Evolutionary conservation across 2,113 vertebrate genomes (phyloP).

Genomic region (Malurus melanocephalus): DNA sequence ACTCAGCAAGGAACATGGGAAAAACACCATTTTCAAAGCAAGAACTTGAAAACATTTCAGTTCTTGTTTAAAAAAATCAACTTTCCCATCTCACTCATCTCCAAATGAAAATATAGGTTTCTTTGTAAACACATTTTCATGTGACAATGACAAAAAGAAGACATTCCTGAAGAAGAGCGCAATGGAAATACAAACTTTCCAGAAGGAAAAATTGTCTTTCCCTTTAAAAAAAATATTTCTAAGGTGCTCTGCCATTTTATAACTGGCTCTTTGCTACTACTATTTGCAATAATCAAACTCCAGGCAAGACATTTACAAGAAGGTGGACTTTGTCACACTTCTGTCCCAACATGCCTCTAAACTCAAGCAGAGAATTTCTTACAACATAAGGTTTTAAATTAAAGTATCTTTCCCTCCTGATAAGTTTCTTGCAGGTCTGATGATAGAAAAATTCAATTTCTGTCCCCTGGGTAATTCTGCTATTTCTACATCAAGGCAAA

Average conservation of each 20-base stretch:
- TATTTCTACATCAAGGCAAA: background rate
- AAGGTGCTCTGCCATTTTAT: background rate
- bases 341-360: background rate
- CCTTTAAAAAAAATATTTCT: background rate
- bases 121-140: background rate
- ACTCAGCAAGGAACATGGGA: background rate
- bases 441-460: background rate
- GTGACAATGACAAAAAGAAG: background rate
- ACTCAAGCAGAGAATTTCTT: background rate
- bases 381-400: background rate
- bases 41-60: background rate
- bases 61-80: background rate
- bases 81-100: background rate
- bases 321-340: background rate
- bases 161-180: background rate
- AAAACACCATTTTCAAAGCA: background rate
- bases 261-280: background rate
- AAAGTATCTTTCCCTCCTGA: background rate
- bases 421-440: background rate
- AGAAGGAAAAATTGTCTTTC: background rate
- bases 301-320: background rate
- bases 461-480: background rate
- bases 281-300: background rate
- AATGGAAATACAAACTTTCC: background rate
- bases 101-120: background rate